Conservation (phyloP, 1,140 invertebrate genomes). For the Bombus consobrinus region DNA sequence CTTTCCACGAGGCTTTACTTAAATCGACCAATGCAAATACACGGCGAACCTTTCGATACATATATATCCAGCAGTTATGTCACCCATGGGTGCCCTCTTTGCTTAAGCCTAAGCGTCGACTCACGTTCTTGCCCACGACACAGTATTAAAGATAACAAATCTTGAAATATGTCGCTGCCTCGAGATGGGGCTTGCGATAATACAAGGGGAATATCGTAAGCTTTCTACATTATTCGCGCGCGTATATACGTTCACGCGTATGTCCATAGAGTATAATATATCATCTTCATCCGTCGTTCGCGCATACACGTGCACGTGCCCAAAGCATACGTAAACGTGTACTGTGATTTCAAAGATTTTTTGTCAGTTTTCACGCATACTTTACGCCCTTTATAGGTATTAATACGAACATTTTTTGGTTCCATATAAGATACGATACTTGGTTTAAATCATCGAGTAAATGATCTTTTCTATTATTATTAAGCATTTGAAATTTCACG, state of each 20-base stretch:
- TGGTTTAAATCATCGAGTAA: too few species aligned
- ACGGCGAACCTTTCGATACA: slow-evolving; percentile 41
- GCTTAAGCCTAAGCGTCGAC: slow-evolving; percentile 49
- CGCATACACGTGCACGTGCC: background rate
- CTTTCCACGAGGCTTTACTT: background rate
- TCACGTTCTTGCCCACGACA: slow-evolving; percentile 48
- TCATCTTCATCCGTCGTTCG: slow-evolving; percentile 36
- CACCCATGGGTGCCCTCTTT: slow-evolving; percentile 19
- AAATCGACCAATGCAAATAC: slow-evolving; percentile 17
- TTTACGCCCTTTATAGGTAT: too few species aligned
- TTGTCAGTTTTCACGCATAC: too few species aligned
- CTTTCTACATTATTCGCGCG: slow-evolving; percentile 46
- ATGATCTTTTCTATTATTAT: too few species aligned
- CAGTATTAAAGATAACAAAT: slow-evolving; percentile 66
- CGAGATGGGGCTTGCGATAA: slow-evolving; percentile 58
- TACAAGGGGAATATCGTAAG: slow-evolving; percentile 61
- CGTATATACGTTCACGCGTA: slow-evolving; percentile 39
- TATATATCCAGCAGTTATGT: slow-evolving; percentile 27
- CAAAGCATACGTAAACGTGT: background rate
- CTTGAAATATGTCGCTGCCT: slow-evolving; percentile 68
- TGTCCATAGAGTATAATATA: slow-evolving; percentile 17
- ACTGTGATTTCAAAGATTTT: background rate
- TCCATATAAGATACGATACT: too few species aligned
- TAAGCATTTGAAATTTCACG: too few species aligned
- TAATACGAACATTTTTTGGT: too few species aligned